Base-by-base conservation (phyloP, 2,113 vertebrate genomes). In the Edolisoma coerulescens region DNA sequence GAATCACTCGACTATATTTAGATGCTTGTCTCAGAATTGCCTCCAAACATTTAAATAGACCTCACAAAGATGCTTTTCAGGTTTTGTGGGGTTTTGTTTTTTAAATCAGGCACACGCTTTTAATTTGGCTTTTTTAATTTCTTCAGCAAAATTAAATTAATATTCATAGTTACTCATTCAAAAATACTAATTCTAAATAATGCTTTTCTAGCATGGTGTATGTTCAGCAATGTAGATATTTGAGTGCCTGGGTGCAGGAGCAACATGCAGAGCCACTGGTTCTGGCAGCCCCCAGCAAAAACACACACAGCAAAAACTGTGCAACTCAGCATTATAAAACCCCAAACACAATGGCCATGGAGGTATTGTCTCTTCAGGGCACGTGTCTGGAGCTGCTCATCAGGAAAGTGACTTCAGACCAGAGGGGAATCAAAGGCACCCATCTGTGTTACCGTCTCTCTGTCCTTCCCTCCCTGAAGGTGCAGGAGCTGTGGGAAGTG, bases 1-100 rank as follows among this genome's bases (percentile, higher is more conserved):
- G 92, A 96, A 90, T 97, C 93, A 94, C 44, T 81, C 27, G 2
- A 71, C 92, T 96, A 94, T 96, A 95, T 96, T 96, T 96, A 96
- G 95, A 89, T 74, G 37, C 91, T 93, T 85, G 82, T 76, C 78
- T 96, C 91, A 87, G 91, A 91, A 85, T 92, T 75, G 68, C 86
- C 76, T 95, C 83, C 85, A 90, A 95, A 86, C 64, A 82, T 86
- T 95, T 93, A 96, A 93, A 93, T 10, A 93, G 78, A 87, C 39
- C 45, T 87, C 89, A n/a, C 44, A 90, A 92, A 71, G 80, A 93
- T 45, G 86, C 86, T 92, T 94, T 94, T 84, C 76, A 92, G 85
- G 85, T 92, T 95, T 94, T 70, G 79, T 52, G 79, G 41, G 35
- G 28, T 68, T 94, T 93, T 78, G 35, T 71, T 88, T 75, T 94